A percentile compares a stretch with the other conserved stretches of the same genome.
Conservation (phyloP, 2,113 vertebrate genomes). For the Lipophrys pholis region DNA sequence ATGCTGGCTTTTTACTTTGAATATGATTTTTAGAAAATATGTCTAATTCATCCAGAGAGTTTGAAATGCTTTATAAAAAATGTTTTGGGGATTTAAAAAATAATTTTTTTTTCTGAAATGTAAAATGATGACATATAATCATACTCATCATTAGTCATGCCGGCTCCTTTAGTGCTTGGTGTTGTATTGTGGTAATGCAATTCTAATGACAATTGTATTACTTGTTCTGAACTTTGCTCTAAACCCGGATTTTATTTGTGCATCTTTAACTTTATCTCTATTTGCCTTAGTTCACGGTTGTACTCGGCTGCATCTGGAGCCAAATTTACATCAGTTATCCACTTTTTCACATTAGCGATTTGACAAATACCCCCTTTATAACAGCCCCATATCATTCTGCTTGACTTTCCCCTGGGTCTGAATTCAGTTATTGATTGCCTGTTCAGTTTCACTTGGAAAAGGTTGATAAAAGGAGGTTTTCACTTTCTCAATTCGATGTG, state of each 20-base stretch:
- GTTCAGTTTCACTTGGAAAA: constrained; percentile 96
- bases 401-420: constrained; percentile 94
- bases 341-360: constrained; percentile 87
- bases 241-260: constrained; percentile 60
- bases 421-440: constrained; percentile 95
- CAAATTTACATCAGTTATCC: constrained; percentile 89
- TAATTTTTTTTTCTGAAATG: no score
- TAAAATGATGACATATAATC: neutral
- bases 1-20: no score
- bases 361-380: constrained; percentile 88
- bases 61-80: no score
- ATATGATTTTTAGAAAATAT: no score
- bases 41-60: no score
- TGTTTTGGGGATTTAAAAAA: no score
- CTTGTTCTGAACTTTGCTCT: neutral
- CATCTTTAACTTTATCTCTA: constrained; percentile 58
- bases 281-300: constrained; percentile 53
- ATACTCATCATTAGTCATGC: neutral
- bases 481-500: constrained; percentile 99
- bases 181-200: neutral
- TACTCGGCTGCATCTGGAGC: constrained; percentile 81
- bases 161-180: neutral
- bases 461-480: constrained; percentile 98
- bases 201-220: constrained; percentile 23
- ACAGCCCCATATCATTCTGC: constrained; percentile 91